Percentiles rank a stretch among this genome's conserved stretches.
These are phyloP conservation scores for Cephus pulcher DNA, from an alignment of 2,888 invertebrate genomes.

Conservation along the genomic window DNA sequence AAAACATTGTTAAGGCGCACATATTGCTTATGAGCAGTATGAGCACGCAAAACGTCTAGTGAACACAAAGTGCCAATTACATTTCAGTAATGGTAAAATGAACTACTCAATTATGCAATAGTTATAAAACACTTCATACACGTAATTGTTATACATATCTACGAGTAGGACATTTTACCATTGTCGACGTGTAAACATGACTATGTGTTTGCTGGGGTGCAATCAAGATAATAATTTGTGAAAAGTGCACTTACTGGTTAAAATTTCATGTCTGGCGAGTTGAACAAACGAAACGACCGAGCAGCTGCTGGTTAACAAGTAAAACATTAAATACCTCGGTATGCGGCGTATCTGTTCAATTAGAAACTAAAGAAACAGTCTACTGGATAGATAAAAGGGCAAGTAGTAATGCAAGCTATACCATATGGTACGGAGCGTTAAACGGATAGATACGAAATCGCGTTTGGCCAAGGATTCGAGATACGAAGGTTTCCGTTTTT, in stretches of 20 bases:
- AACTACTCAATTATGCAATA: too few relatives aligned
- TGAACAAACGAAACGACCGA: not conserved
- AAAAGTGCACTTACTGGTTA: not conserved
- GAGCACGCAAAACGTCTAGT: not conserved
- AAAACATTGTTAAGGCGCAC: not conserved
- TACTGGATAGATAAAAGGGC: not conserved
- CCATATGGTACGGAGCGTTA: not conserved
- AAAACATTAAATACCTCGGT: not conserved
- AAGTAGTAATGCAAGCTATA: not conserved
- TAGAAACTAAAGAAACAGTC: not conserved
- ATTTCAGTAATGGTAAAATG: too few relatives aligned
- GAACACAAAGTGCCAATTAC: too few relatives aligned
- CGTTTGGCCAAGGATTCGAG: not conserved
- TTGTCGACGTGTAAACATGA: too few relatives aligned
- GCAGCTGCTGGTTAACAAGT: not conserved
- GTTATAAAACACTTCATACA: too few relatives aligned
- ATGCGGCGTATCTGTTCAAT: not conserved
- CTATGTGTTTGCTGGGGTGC: not conserved
- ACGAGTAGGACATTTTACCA: too few relatives aligned
- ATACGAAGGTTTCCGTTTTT: slow-evolving; percentile 1
- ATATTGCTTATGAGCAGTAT: not conserved
- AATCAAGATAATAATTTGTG: not conserved
- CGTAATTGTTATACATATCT: too few relatives aligned
- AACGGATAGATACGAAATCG: not conserved
- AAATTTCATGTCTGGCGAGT: not conserved